Evolutionary conservation across 1,140 invertebrate genomes (phyloP).

Genomic region (Trinorchestia longiramus): DNA sequence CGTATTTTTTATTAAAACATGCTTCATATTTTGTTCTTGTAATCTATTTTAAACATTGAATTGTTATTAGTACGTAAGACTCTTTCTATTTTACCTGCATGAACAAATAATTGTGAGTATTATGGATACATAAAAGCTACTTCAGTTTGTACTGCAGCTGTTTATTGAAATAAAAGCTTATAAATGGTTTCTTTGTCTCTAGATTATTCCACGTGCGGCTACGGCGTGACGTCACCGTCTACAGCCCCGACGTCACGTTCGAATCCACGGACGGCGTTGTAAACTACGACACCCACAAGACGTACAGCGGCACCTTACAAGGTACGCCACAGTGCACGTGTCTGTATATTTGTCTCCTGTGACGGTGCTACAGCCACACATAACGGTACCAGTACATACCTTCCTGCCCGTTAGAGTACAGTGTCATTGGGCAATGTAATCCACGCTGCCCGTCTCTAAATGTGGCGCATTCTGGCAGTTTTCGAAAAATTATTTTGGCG

Average conservation of each 20-base stretch:
- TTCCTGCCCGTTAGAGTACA: too few relatives aligned
- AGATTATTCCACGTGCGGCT: constrained; percentile 84
- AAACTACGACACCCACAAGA: constrained; percentile 80
- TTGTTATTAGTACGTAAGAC: not conserved
- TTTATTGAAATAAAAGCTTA: not conserved
- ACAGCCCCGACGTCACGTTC: constrained; percentile 83
- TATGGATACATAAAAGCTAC: not conserved
- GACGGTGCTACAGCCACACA: too few relatives aligned
- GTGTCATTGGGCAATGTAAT: not conserved
- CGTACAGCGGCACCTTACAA: constrained; percentile 83
- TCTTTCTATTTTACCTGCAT: not conserved
- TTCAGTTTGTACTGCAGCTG: not conserved
- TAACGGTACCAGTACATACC: too few relatives aligned
- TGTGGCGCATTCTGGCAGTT: too few relatives aligned
- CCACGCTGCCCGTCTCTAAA: not conserved
- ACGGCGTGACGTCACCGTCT: constrained; percentile 80
- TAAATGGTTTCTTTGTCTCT: constrained; percentile 60
- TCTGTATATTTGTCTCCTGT: too few relatives aligned
- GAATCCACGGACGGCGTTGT: constrained; percentile 80
- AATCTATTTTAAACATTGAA: not conserved
- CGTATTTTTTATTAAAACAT: not conserved
- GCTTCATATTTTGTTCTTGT: too few relatives aligned
- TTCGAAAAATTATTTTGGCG: too few relatives aligned
- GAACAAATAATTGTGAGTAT: not conserved
- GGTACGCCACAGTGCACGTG: constrained; percentile 72